These are phyloP conservation scores for Paedocypris sp. DNA, from an alignment of 2,113 vertebrate species.

Conservation along the genomic window DNA sequence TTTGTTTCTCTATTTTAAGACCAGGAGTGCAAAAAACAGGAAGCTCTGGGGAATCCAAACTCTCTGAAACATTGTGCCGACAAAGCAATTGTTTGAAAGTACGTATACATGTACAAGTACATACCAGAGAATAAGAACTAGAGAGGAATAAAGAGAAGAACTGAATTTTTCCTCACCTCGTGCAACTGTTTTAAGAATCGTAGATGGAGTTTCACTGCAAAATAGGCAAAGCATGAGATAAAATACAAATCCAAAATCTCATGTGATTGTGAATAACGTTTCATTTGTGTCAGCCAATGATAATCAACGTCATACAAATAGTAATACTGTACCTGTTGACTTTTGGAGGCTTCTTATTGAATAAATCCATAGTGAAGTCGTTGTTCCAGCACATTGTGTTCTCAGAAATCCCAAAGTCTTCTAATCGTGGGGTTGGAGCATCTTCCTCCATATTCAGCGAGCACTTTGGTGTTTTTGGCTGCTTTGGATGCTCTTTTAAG, in stretches of 20 bases:
- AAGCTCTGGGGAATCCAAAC: slow-evolving; percentile 60
- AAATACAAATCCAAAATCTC: too few species aligned
- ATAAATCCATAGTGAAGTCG: slow-evolving; percentile 77
- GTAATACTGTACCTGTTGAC: slow-evolving; percentile 41
- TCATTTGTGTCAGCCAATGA: too few species aligned
- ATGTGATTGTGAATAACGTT: too few species aligned
- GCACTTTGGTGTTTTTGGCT: slow-evolving; percentile 70
- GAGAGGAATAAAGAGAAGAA: background rate
- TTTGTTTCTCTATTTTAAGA: slow-evolving; percentile 55
- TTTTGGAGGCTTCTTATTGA: slow-evolving; percentile 52
- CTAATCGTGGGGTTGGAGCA: slow-evolving; percentile 66
- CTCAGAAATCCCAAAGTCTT: slow-evolving; percentile 75
- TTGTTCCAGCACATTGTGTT: slow-evolving; percentile 74
- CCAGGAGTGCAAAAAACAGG: slow-evolving; percentile 71
- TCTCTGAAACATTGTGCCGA: slow-evolving; percentile 32
- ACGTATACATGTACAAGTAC: background rate
- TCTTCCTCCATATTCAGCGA: slow-evolving; percentile 67
- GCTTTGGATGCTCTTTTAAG: background rate
- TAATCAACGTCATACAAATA: background rate
- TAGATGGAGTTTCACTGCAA: slow-evolving; percentile 26
- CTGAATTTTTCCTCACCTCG: too few species aligned
- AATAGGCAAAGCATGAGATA: too few species aligned
- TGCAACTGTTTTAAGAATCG: too few species aligned
- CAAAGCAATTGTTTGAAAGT: too few species aligned
- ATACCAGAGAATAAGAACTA: background rate